Percentiles rank a stretch among this genome's conserved stretches.
Evolutionary conservation across 2,888 invertebrate genomes (phyloP).

Genomic region (Pharmacophagus antenor): DNA sequence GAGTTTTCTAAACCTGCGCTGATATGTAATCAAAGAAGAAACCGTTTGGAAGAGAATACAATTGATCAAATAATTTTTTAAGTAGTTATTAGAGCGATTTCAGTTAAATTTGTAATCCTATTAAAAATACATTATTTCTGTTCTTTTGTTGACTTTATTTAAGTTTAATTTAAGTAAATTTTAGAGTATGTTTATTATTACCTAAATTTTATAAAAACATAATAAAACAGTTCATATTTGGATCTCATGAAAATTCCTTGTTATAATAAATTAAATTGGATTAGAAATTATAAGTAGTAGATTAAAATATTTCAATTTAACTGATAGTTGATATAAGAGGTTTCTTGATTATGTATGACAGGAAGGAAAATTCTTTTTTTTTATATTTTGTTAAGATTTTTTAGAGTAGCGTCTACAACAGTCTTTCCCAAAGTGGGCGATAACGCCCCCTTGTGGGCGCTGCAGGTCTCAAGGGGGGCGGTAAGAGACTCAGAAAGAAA

Average conservation of each 20-base stretch:
- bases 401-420: too few species aligned
- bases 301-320: slow-evolving; percentile 8
- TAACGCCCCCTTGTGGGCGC: too few species aligned
- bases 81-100: slow-evolving; percentile 11
- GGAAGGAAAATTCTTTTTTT: slow-evolving; percentile 8
- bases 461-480: too few species aligned
- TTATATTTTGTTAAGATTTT: slow-evolving; percentile 5
- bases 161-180: too few species aligned
- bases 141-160: slow-evolving; percentile 1
- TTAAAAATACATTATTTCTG: slow-evolving; percentile 9
- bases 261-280: slow-evolving; percentile 9
- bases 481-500: too few species aligned
- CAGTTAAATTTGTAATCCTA: slow-evolving; percentile 7
- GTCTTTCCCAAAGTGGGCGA: too few species aligned
- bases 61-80: slow-evolving; percentile 13
- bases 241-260: slow-evolving; percentile 8
- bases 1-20: slow-evolving; percentile 12
- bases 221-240: too few species aligned
- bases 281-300: background rate
- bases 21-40: too few species aligned
- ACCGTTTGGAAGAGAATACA: slow-evolving; percentile 6
- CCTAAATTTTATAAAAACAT: slow-evolving; percentile 5
- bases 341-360: slow-evolving; percentile 8
- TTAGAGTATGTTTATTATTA: slow-evolving; percentile 4
- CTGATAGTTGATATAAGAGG: slow-evolving; percentile 10